A percentile compares a stretch with the other conserved stretches of the same genome.
Evolutionary conservation across 2,888 invertebrate species (phyloP).

Genomic region (Hyalella azteca): DNA sequence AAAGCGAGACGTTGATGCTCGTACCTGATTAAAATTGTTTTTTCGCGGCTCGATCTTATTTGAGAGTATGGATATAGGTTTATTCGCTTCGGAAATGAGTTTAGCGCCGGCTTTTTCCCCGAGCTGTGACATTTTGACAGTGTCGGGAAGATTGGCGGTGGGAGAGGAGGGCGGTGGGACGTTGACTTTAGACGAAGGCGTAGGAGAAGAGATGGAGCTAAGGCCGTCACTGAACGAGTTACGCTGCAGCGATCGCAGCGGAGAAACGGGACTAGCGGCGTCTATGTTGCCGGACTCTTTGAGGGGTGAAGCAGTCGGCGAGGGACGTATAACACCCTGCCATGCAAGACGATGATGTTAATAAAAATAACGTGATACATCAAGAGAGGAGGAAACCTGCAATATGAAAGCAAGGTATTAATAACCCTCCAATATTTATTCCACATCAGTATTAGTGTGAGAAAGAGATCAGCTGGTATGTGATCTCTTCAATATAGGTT

Average conservation of each 20-base stretch:
- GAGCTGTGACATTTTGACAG: slow-evolving; percentile 55
- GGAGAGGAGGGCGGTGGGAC: slow-evolving; percentile 17
- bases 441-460: too few relatives aligned
- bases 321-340: slow-evolving; percentile 6
- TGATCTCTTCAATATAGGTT: too few relatives aligned
- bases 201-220: slow-evolving; percentile 16
- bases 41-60: slow-evolving; percentile 73
- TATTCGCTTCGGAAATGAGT: slow-evolving; percentile 38
- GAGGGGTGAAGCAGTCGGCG: slow-evolving; percentile 45
- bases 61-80: slow-evolving; percentile 64
- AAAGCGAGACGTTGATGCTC: too few relatives aligned
- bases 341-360: too few relatives aligned
- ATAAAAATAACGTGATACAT: too few relatives aligned
- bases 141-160: slow-evolving; percentile 50
- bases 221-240: slow-evolving; percentile 52
- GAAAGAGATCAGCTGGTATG: too few relatives aligned
- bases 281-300: slow-evolving; percentile 53
- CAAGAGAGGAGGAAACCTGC: too few relatives aligned
- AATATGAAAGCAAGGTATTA: too few relatives aligned
- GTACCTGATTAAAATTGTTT: slow-evolving; percentile 77
- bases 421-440: too few relatives aligned
- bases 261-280: slow-evolving; percentile 41
- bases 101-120: slow-evolving; percentile 45
- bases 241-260: slow-evolving; percentile 50
- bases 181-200: slow-evolving; percentile 32